Percentiles rank a stretch among this genome's conserved stretches.
Conservation (phyloP, 2,888 invertebrate genomes). For the Anthrax anthrax region DNA sequence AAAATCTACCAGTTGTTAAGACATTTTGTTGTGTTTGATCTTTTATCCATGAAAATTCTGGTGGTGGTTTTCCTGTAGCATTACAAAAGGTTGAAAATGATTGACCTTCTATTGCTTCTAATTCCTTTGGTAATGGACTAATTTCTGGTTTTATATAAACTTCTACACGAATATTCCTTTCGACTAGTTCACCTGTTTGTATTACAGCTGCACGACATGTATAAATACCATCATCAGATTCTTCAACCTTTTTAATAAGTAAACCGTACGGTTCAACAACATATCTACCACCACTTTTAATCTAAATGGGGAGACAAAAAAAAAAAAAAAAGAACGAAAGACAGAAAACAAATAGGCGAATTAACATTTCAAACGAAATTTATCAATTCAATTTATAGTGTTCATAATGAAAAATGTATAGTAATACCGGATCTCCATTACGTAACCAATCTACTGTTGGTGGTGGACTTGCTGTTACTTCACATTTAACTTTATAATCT, state of each 20-base stretch:
- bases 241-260: conserved; percentile 59
- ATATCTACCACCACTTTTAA: conserved; percentile 54
- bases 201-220: conserved; percentile 76
- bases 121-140: conserved; percentile 41
- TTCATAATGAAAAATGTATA: too few relatives aligned
- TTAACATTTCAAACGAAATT: too few relatives aligned
- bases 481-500: conserved; percentile 65
- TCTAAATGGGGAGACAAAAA: conserved; percentile 27
- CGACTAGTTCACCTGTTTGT: conserved; percentile 62
- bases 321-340: too few relatives aligned
- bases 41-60: conserved; percentile 72
- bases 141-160: conserved; percentile 64
- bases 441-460: conserved; percentile 78
- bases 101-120: conserved; percentile 69
- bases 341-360: too few relatives aligned
- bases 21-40: conserved; percentile 57
- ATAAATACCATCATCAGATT: conserved; percentile 74
- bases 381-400: too few relatives aligned
- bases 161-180: conserved; percentile 65
- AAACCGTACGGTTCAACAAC: conserved; percentile 62
- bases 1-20: conserved; percentile 44
- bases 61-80: conserved; percentile 72
- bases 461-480: conserved; percentile 70
- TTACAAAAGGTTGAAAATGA: conserved; percentile 59
- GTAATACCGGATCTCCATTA: conserved; percentile 54